phyloP scores from a whole-genome alignment of 2,888 invertebrate genomes.

The Apamea anceps region DNA sequence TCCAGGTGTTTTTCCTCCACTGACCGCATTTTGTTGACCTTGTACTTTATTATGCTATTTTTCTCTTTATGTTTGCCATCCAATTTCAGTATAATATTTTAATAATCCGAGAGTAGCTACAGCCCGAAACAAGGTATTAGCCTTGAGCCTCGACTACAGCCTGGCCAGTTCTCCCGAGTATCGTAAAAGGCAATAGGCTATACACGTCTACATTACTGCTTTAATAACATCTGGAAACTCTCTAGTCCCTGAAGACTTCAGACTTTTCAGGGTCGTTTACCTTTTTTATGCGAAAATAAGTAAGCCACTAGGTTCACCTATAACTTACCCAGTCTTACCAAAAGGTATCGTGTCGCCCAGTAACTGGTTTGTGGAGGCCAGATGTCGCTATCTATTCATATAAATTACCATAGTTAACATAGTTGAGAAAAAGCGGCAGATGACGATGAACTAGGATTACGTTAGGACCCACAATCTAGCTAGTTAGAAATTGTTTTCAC shows the following conservation, averaged over 20 bases:
- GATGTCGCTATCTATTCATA: too few relatives aligned
- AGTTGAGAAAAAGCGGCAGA: background rate
- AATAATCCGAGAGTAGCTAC: constrained; percentile 23
- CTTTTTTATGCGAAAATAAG: constrained; percentile 18
- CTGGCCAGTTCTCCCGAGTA: constrained; percentile 34
- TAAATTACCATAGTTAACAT: too few relatives aligned
- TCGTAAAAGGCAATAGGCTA: constrained; percentile 53
- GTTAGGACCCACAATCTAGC: background rate
- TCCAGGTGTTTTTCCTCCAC: background rate
- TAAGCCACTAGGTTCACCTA: background rate
- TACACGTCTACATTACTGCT: constrained; percentile 42
- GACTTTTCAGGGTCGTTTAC: constrained; percentile 13
- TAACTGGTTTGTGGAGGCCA: background rate
- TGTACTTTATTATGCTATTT: constrained; percentile 11
- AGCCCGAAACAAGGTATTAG: constrained; percentile 37
- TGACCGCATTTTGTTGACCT: too few relatives aligned
- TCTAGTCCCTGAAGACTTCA: constrained; percentile 23
- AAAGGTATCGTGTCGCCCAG: background rate
- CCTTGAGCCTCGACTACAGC: constrained; percentile 17
- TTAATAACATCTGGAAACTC: constrained; percentile 51
- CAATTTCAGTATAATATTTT: constrained; percentile 44
- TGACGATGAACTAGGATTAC: background rate
- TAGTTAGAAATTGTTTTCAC: background rate
- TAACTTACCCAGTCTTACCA: background rate
- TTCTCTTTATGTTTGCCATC: constrained; percentile 10